A percentile compares a stretch with the other conserved stretches of the same genome.
phyloP scores from a whole-genome alignment of 1,140 invertebrate genomes.

The Drosophila malerkotliana region DNA sequence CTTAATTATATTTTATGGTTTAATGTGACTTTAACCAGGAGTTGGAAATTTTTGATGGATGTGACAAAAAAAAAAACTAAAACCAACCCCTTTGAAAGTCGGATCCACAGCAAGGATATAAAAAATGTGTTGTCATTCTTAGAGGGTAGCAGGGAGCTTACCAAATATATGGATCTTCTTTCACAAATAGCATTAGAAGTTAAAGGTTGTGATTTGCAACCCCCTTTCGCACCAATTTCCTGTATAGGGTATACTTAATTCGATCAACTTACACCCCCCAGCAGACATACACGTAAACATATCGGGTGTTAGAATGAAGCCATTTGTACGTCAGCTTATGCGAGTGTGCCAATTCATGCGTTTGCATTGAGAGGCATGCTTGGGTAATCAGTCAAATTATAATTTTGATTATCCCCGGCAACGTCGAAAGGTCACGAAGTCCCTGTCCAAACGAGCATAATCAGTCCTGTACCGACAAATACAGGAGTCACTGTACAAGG shows the following conservation, averaged over 20 bases:
- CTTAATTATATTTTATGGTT: neutral
- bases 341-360: constrained; percentile 49
- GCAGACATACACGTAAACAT: constrained; percentile 36
- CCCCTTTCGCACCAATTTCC: no score
- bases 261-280: neutral
- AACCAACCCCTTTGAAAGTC: constrained; percentile 31
- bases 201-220: no score
- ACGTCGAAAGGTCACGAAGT: constrained; percentile 74
- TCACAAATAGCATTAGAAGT: no score
- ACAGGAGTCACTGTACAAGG: constrained; percentile 25
- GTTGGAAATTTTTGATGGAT: constrained; percentile 51
- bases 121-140: neutral
- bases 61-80: constrained; percentile 13
- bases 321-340: constrained; percentile 40
- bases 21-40: constrained; percentile 36
- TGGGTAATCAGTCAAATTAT: constrained; percentile 81
- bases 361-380: constrained; percentile 44
- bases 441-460: constrained; percentile 54
- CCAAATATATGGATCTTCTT: neutral
- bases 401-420: constrained; percentile 78
- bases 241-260: constrained; percentile 4
- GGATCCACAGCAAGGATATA: constrained; percentile 10
- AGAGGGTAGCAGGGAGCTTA: constrained; percentile 4
- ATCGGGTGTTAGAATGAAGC: constrained; percentile 38
- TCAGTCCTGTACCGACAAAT: constrained; percentile 23